phyloP scores from a whole-genome alignment of 2,797 vertebrate genomes.

The Periophthalmus magnuspinnatus region DNA sequence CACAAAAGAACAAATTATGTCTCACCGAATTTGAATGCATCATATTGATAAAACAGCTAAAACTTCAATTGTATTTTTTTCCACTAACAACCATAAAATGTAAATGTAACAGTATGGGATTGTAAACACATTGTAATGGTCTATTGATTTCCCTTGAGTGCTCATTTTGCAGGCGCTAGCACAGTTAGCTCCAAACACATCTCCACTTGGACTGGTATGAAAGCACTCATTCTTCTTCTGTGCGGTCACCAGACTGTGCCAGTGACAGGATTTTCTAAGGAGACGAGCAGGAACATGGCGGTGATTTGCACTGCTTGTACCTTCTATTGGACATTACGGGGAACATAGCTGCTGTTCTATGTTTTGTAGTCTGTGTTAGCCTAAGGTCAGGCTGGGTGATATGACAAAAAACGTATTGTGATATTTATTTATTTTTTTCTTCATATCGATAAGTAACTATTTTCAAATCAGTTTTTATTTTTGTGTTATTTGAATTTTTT shows the following conservation, averaged over 20 bases:
- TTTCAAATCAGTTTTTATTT: neutral
- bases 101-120: slow-evolving; percentile 39
- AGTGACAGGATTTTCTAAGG: slow-evolving; percentile 56
- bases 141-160: slow-evolving; percentile 34
- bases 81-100: slow-evolving; percentile 22
- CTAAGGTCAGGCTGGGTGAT: neutral
- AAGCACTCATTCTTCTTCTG: slow-evolving; percentile 54
- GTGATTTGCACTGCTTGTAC: slow-evolving; percentile 42
- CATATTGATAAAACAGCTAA: neutral
- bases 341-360: slow-evolving; percentile 27
- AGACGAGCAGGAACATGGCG: slow-evolving; percentile 39
- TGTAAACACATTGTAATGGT: slow-evolving; percentile 40
- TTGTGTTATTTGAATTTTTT: neutral
- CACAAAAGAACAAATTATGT: neutral
- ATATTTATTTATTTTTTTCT: too few species aligned
- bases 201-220: slow-evolving; percentile 43
- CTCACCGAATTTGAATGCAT: neutral
- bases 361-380: slow-evolving; percentile 36
- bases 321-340: slow-evolving; percentile 39
- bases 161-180: slow-evolving; percentile 36
- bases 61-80: neutral
- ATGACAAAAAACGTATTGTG: neutral
- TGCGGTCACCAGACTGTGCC: slow-evolving; percentile 57
- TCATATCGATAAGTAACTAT: neutral
- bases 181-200: slow-evolving; percentile 28